Evolutionary conservation across 2,888 invertebrate species (phyloP).

Genomic region (Xanthorhoe designata): DNA sequence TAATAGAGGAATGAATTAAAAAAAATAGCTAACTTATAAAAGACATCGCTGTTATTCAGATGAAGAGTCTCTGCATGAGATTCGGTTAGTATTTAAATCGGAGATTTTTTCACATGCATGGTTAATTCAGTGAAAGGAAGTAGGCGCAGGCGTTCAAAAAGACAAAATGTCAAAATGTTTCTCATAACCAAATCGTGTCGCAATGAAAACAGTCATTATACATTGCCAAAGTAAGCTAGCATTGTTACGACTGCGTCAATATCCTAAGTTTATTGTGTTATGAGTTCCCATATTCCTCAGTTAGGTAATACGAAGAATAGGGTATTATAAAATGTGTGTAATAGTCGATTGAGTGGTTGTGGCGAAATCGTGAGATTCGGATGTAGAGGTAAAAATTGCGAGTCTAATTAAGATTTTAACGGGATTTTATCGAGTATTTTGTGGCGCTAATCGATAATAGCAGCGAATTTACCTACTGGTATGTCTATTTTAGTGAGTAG

Average conservation of each 20-base stretch:
- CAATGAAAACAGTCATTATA: constrained; percentile 24
- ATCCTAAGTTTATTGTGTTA: constrained; percentile 58
- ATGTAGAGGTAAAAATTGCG: constrained; percentile 10
- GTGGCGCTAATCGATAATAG: not conserved
- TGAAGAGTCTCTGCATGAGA: too few species aligned
- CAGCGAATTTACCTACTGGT: not conserved
- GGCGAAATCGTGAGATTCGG: constrained; percentile 42
- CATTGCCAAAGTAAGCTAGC: constrained; percentile 54
- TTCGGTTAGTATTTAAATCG: too few species aligned
- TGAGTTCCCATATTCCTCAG: constrained; percentile 67
- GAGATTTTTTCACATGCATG: not conserved
- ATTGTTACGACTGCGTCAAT: constrained; percentile 64
- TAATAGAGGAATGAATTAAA: too few species aligned
- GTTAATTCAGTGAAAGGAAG: not conserved
- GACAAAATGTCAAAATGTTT: not conserved
- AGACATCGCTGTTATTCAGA: too few species aligned
- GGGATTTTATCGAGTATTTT: not conserved
- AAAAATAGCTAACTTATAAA: too few species aligned
- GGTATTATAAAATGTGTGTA: constrained; percentile 73
- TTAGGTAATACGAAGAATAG: constrained; percentile 69
- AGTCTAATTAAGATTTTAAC: not conserved
- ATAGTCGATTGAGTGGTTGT: constrained; percentile 55
- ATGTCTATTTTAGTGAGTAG: not conserved
- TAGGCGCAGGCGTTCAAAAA: not conserved
- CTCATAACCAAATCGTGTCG: constrained; percentile 11